Evolutionary conservation across 2,888 invertebrate genomes (phyloP).

Genomic region (Tetrapedia diversipes): DNA sequence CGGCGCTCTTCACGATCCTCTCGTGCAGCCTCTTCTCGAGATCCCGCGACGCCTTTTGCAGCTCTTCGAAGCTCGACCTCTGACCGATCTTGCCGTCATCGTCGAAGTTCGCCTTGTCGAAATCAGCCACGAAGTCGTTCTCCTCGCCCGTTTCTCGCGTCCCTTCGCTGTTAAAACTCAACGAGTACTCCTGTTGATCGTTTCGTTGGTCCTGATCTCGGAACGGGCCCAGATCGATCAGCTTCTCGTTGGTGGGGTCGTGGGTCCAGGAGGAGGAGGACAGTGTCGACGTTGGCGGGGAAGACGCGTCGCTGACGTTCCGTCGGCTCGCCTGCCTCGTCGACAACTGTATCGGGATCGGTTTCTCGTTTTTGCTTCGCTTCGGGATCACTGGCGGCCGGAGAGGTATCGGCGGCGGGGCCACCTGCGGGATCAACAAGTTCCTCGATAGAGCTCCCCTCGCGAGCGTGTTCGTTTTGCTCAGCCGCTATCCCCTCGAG

Average conservation of each 20-base stretch:
- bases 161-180: constrained; percentile 48
- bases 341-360: constrained; percentile 69
- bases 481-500: neutral
- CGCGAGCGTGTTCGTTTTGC: neutral
- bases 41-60: constrained; percentile 75
- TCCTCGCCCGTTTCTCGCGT: constrained; percentile 23
- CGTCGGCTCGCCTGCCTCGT: constrained; percentile 52
- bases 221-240: constrained; percentile 72
- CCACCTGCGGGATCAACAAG: constrained; percentile 69
- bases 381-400: constrained; percentile 84
- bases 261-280: constrained; percentile 35
- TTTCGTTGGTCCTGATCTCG: constrained; percentile 8
- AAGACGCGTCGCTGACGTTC: constrained; percentile 80
- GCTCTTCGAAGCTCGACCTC: constrained; percentile 71
- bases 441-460: constrained; percentile 24
- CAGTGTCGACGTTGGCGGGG: constrained; percentile 68
- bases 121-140: constrained; percentile 62
- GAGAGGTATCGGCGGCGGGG: constrained; percentile 83
- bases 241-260: constrained; percentile 68
- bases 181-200: constrained; percentile 43
- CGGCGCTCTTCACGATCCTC: constrained; percentile 70
- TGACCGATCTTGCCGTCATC: constrained; percentile 61
- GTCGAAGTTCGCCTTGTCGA: constrained; percentile 65
- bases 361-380: constrained; percentile 79
- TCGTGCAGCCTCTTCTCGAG: constrained; percentile 77